A percentile compares a stretch with the other conserved stretches of the same genome.
Conservation (phyloP, 2,113 vertebrate species). For the Bubo blakistoni region DNA sequence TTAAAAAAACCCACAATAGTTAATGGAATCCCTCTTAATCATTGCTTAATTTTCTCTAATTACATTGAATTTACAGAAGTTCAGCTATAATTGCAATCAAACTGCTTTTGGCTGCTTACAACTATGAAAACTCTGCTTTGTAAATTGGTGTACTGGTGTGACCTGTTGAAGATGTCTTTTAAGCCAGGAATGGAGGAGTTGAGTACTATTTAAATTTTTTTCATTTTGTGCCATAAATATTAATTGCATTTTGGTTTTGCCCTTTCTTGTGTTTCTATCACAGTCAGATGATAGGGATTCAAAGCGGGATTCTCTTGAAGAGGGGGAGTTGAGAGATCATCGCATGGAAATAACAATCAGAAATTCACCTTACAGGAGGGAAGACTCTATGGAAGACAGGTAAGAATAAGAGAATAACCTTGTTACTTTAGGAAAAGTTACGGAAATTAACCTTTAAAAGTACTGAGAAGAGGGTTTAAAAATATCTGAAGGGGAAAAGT, state of each 20-base stretch:
- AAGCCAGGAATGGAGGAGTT: neutral
- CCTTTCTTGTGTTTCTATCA: neutral
- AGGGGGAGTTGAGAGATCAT: conserved; percentile 97
- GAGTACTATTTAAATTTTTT: accelerated
- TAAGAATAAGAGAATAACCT: neutral
- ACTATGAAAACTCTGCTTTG: neutral
- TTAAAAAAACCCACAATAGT: accelerated
- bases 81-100: neutral
- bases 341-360: conserved; percentile 98
- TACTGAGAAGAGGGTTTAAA: neutral
- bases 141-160: neutral
- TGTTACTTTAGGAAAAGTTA: too few species aligned
- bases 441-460: neutral
- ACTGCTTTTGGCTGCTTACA: neutral
- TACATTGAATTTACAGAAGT: neutral
- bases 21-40: neutral
- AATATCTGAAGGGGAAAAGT: neutral
- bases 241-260: neutral
- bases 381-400: conserved; percentile 96
- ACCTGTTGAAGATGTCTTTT: neutral
- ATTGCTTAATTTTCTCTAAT: neutral
- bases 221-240: neutral
- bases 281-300: conserved; percentile 98
- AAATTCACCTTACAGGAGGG: conserved; percentile 91
- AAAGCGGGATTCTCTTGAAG: conserved; percentile 95